Evolutionary conservation across 2,888 invertebrate species (phyloP), one percentile per base, ranked within the genome.

Genomic region (Cerceris ruficornis): DNA sequence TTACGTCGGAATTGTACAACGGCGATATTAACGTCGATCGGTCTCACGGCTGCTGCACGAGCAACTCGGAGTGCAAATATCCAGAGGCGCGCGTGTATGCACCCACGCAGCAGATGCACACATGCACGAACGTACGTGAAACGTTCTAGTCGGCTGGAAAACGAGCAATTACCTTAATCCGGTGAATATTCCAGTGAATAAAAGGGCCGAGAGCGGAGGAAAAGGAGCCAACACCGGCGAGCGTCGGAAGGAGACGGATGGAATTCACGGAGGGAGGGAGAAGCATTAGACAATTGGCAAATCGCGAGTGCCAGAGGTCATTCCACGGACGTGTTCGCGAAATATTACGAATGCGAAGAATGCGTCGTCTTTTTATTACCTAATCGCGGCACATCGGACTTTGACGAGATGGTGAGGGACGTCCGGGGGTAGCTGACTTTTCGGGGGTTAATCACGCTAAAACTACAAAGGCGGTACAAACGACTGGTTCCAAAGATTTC

Each of bases 81-180:
- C 64, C 52, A 11, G 57, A 42, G 61, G 62, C 66, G 75, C 72
- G 74, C 73, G 75, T 74, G 75, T 69, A 70, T 61, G 76, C 62
- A 74, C 69, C 66, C 77, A 69, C 62, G 28, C 42, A 50, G 57
- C 80, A 80, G 80, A 79, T 78, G 84, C 83, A 79, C 81, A 54
- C 14, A 61, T 11, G 39, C 75, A 55, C 64, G 52, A 58, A 69
- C 46, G 14, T 43, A 61, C 62, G 69, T 81, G 69, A 66, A 64
- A 54, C 69, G 69, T 65, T 74, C 80, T 62, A 52, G 61, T 71
- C 70, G 75, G n/a, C 50, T 50, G 50, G 13, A 11, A n/a, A 11
- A 77, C 87, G 85, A 78, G 86, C 90, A 92, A 91, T 91, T 92
- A 91, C 89, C 91, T 90, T 90, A 91, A 92, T 92, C 89, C 91